These are phyloP conservation scores for Tachystola acroxantha DNA, from an alignment of 2,888 invertebrate species.

Conservation along the genomic window DNA sequence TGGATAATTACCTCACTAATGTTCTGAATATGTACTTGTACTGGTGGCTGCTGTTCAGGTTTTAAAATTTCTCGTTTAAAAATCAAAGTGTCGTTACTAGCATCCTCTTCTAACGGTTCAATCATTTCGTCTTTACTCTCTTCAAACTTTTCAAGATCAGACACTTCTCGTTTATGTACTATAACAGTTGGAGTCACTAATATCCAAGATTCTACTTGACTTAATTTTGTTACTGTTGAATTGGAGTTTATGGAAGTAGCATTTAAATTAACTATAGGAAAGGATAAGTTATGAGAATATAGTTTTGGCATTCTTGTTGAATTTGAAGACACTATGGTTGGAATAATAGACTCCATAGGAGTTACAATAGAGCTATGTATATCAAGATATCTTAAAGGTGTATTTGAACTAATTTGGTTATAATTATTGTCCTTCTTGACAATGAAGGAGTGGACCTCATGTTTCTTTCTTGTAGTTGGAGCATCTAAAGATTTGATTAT, in stretches of 20 bases:
- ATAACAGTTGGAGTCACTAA: slow-evolving; percentile 54
- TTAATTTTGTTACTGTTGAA: slow-evolving; percentile 46
- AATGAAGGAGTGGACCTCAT: slow-evolving; percentile 68
- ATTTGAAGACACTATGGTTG: slow-evolving; percentile 3
- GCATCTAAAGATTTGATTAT: slow-evolving; percentile 77
- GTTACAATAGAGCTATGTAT: slow-evolving; percentile 40
- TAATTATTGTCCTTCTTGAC: slow-evolving; percentile 51
- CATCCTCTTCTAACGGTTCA: slow-evolving; percentile 59
- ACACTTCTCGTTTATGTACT: slow-evolving; percentile 52
- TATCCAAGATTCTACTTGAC: slow-evolving; percentile 57
- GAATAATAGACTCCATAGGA: slow-evolving; percentile 16
- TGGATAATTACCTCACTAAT: slow-evolving; percentile 68
- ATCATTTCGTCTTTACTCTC: slow-evolving; percentile 48
- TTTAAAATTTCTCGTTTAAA: slow-evolving; percentile 68
- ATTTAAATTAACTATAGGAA: slow-evolving; percentile 34
- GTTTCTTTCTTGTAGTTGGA: slow-evolving; percentile 62
- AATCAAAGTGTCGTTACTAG: slow-evolving; percentile 49
- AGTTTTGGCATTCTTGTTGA: slow-evolving; percentile 8
- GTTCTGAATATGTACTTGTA: slow-evolving; percentile 83
- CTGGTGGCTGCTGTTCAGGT: slow-evolving; percentile 74
- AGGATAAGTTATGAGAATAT: slow-evolving; percentile 27
- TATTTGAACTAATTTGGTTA: slow-evolving; percentile 36
- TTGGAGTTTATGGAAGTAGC: slow-evolving; percentile 25
- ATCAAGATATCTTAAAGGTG: slow-evolving; percentile 47
- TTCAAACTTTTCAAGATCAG: slow-evolving; percentile 34